Conservation (phyloP, 2,888 invertebrate species). For the Andrena hattorfiana region DNA sequence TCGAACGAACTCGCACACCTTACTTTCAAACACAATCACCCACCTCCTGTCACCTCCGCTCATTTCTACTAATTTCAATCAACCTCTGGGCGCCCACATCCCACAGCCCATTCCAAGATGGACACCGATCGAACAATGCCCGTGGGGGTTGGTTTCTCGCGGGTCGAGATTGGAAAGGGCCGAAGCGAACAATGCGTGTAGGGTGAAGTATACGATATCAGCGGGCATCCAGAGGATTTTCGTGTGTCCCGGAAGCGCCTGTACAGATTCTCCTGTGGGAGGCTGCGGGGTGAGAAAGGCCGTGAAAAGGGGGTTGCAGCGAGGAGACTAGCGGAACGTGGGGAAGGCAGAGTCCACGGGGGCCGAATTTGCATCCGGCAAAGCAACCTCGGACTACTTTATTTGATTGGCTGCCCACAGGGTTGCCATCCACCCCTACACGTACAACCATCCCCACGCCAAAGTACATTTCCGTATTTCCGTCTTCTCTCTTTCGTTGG, state of each 20-base stretch:
- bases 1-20: too few relatives aligned
- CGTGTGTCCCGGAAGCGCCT: constrained; percentile 67
- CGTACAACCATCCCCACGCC: constrained; percentile 47
- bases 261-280: constrained; percentile 42
- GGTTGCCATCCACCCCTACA: constrained; percentile 65
- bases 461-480: constrained; percentile 47
- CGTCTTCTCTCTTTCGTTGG: constrained; percentile 29
- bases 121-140: constrained; percentile 6
- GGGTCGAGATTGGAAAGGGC: constrained; percentile 70
- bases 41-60: too few relatives aligned
- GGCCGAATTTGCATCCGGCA: constrained; percentile 80
- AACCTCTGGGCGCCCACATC: neutral
- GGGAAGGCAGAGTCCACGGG: constrained; percentile 74
- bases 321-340: constrained; percentile 17
- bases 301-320: neutral
- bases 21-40: too few relatives aligned
- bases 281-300: constrained; percentile 36
- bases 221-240: constrained; percentile 55
- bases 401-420: constrained; percentile 81
- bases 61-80: too few relatives aligned
- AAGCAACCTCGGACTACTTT: constrained; percentile 82
- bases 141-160: constrained; percentile 35
- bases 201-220: constrained; percentile 47
- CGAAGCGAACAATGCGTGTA: constrained; percentile 63
- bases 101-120: neutral